These are phyloP conservation scores for Microctonus hyperodae DNA, from an alignment of 2,888 invertebrate species.

Conservation along the genomic window DNA sequence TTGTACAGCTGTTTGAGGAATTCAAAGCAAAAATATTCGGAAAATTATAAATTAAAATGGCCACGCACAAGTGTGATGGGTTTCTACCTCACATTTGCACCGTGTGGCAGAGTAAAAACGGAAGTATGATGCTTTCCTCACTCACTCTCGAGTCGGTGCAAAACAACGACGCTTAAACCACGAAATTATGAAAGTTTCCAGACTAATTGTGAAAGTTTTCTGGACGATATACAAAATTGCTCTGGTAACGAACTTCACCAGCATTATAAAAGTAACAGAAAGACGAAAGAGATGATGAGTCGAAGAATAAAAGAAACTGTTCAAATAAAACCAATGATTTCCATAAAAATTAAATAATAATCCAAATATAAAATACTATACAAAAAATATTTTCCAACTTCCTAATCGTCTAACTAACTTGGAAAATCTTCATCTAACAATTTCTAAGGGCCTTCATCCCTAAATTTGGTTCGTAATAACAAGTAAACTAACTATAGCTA, in stretches of 20 bases:
- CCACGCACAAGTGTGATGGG: too few species aligned
- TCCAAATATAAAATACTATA: not conserved
- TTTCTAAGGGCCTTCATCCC: not conserved
- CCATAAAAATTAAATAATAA: not conserved
- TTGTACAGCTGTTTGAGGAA: not conserved
- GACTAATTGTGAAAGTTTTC: slow-evolving; percentile 59
- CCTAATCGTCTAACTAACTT: not conserved
- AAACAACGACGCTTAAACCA: slow-evolving; percentile 54
- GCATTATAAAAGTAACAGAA: not conserved
- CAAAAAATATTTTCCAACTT: not conserved
- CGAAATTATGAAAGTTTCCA: slow-evolving; percentile 59
- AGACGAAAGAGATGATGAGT: slow-evolving; percentile 1
- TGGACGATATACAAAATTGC: slow-evolving; percentile 51
- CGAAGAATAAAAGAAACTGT: not conserved
- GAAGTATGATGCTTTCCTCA: slow-evolving; percentile 7
- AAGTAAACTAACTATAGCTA: not conserved
- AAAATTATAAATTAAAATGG: not conserved
- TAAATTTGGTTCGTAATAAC: not conserved
- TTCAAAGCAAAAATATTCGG: not conserved
- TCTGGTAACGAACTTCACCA: slow-evolving; percentile 19
- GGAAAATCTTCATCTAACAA: not conserved
- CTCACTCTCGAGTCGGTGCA: slow-evolving; percentile 42
- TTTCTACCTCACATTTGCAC: not conserved
- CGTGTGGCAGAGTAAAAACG: not conserved
- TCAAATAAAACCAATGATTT: not conserved